Percentiles rank a stretch among this genome's conserved stretches.
Conservation (phyloP, 2,888 invertebrate species). For the Salticus scenicus region DNA sequence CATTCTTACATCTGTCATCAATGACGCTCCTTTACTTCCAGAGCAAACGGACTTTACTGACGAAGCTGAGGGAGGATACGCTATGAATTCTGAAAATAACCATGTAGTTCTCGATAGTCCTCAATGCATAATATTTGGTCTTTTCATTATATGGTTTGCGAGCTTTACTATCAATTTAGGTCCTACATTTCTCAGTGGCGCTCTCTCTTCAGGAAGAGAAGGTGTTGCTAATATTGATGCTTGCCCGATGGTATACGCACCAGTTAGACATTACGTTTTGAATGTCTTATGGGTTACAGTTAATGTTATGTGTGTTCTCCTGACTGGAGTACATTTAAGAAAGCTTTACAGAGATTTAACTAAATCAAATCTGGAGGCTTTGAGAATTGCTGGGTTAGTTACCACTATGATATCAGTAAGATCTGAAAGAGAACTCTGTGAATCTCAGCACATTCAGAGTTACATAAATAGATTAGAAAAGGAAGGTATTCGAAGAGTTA, state of each 20-base stretch:
- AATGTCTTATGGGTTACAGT: constrained; percentile 93
- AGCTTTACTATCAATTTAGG: constrained; percentile 92
- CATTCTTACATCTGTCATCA: constrained; percentile 88
- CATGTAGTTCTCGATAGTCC: constrained; percentile 81
- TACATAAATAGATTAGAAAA: constrained; percentile 86
- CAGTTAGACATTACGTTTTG: constrained; percentile 90
- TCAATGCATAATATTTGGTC: constrained; percentile 91
- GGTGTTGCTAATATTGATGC: constrained; percentile 83
- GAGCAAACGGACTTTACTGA: constrained; percentile 73
- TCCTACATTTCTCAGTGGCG: constrained; percentile 89
- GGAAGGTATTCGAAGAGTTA: constrained; percentile 87
- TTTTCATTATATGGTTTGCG: constrained; percentile 95
- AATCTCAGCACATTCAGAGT: constrained; percentile 79
- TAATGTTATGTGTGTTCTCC: constrained; percentile 87
- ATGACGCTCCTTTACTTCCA: constrained; percentile 89
- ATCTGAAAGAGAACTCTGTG: constrained; percentile 69
- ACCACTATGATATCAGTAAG: constrained; percentile 86
- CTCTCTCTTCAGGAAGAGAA: constrained; percentile 85
- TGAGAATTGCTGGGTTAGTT: constrained; percentile 86
- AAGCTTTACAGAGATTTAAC: constrained; percentile 83
- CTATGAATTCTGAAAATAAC: constrained; percentile 47
- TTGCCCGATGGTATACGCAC: constrained; percentile 89
- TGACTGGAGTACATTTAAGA: constrained; percentile 88
- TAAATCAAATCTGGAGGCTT: constrained; percentile 88
- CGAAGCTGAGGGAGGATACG: constrained; percentile 33